Conservation (phyloP, 2,113 vertebrate species). For the Otolemur garnettii region DNA sequence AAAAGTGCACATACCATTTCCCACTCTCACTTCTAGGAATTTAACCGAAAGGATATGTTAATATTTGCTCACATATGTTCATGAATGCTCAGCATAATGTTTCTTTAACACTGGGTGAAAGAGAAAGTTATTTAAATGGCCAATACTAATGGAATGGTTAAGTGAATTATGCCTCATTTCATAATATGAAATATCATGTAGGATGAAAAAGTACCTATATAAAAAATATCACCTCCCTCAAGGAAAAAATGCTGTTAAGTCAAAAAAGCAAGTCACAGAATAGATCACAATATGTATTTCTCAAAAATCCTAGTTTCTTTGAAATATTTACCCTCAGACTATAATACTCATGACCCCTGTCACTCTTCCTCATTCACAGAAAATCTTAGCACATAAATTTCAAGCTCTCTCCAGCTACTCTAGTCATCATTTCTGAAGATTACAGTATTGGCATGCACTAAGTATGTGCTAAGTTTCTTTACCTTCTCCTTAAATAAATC, state of each 20-base stretch:
- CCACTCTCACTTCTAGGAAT: slow-evolving; percentile 35
- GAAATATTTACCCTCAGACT: slow-evolving; percentile 22
- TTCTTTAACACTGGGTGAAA: neutral
- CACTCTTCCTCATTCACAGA: neutral
- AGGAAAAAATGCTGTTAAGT: neutral
- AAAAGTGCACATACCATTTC: neutral
- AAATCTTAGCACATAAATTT: slow-evolving; percentile 15
- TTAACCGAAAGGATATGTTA: neutral
- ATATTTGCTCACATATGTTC: neutral
- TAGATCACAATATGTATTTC: slow-evolving; percentile 18
- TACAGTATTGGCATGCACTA: neutral
- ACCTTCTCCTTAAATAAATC: slow-evolving; percentile 15
- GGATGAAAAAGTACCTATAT: slow-evolving; percentile 2
- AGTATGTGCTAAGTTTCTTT: slow-evolving; percentile 6
- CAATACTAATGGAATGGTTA: neutral
- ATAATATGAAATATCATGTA: slow-evolving; percentile 10
- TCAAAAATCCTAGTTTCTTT: neutral
- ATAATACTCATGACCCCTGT: neutral
- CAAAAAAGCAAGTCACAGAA: neutral
- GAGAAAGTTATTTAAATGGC: neutral
- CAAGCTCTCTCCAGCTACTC: neutral
- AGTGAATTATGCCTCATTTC: neutral
- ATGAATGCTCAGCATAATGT: neutral
- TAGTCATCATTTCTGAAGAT: neutral
- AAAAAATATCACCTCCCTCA: neutral